Conservation (phyloP, 1,140 invertebrate species). For the Tetraneura akinire region DNA sequence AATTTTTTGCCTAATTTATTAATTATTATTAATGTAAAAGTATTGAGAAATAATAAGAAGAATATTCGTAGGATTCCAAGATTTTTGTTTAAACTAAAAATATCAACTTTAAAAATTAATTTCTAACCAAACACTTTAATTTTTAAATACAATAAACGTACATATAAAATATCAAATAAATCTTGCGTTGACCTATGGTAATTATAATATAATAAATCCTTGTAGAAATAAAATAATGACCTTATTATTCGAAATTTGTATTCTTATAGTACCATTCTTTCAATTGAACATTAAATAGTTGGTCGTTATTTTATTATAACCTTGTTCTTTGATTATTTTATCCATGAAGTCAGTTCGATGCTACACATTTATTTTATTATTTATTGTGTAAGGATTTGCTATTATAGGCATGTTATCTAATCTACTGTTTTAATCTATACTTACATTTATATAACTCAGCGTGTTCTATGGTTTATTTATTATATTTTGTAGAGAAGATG, state of each 20-base stretch:
- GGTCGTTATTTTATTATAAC: neutral
- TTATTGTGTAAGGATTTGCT: neutral
- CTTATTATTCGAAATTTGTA: neutral
- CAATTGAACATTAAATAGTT: neutral
- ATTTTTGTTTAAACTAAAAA: no score
- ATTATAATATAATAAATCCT: neutral
- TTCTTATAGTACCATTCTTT: neutral
- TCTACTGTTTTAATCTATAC: no score
- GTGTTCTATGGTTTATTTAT: neutral
- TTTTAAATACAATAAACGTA: no score
- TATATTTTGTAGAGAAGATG: neutral
- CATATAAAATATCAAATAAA: neutral
- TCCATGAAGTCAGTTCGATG: neutral
- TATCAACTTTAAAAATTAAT: no score
- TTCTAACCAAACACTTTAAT: no score
- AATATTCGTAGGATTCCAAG: no score
- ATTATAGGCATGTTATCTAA: no score
- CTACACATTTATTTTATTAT: neutral
- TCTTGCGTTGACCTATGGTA: neutral
- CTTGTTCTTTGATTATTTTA: conserved; percentile 21
- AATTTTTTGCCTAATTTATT: no score
- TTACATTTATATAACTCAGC: neutral
- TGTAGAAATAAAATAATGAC: conserved; percentile 10
- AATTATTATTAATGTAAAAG: no score
- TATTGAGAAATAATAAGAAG: no score